Evolutionary conservation across 2,888 invertebrate species (phyloP), one percentile per base, ranked within the genome.

Genomic region (Halictus ligatus): DNA sequence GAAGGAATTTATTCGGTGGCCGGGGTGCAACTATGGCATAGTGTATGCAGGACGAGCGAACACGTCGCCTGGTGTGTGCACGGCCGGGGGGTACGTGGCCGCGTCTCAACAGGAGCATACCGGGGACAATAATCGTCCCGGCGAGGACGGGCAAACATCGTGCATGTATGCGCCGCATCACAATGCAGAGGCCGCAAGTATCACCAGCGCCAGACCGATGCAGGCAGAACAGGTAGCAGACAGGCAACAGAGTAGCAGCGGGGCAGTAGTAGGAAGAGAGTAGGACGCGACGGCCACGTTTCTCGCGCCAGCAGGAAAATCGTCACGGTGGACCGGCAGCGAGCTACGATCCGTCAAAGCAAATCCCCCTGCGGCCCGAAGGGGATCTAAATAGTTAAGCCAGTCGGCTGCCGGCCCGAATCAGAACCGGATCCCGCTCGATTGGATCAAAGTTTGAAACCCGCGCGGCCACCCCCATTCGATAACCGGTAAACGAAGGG

Each of bases 111-210:
- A 69, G 64, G 25, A 58, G 43, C 21, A 88, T 81, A 82, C 85
- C 69, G 21, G 81, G 80, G 89, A 90, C 91, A 89, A 91, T 92
- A 91, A 91, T 92, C 88, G 91, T 84, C 72, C 84, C 75, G 67
- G 78, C 78, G 78, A 77, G 81, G 72, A 76, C 78, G 67, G 74
- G 83, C 85, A 87, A 90, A 86, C 86, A 89, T 88, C 81, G 78
- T 75, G 82, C 81, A 88, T 88, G 60, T 82, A 90, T 83, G 85
- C 80, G 80, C 75, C 78, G 77, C 79, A 84, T 87, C 80, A 85
- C 88, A 88, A 89, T 82, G 83, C 75, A 78, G 64, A 29, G 43
- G 78, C 76, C 84, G 25, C 50, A 18, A 29, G 50, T 80, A 72
- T 60, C 78, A 48, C 40, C 72, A 48, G 8, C 67, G 10, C 8